Evolutionary conservation across 2,888 invertebrate genomes (phyloP).

Genomic region (Piscicola geometra): DNA sequence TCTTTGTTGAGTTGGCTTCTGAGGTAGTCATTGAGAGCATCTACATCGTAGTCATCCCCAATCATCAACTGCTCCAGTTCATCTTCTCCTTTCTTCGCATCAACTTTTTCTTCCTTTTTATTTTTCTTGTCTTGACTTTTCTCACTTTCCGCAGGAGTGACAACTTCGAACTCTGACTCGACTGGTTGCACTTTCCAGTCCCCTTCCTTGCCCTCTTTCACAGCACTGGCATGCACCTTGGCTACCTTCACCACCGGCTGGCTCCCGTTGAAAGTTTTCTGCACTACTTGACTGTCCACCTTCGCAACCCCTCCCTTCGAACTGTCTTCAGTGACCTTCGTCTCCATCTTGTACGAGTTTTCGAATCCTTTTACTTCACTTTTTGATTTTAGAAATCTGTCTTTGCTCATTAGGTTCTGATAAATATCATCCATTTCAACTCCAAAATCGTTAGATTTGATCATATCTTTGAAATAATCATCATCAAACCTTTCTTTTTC

Average conservation of each 20-base stretch:
- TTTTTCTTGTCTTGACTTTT: neutral
- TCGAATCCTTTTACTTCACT: neutral
- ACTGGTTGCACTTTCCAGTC: conserved; percentile 25
- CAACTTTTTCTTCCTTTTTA: neutral
- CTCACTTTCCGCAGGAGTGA: neutral
- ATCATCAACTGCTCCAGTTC: conserved; percentile 2
- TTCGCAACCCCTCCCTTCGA: neutral
- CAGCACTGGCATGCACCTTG: conserved; percentile 21
- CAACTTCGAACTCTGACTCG: neutral
- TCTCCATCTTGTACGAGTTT: neutral
- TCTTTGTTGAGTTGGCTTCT: neutral
- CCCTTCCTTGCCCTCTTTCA: conserved; percentile 4
- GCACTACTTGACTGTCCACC: neutral
- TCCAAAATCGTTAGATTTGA: too few species aligned
- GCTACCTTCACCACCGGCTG: conserved; percentile 23
- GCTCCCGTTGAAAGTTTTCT: conserved; percentile 22
- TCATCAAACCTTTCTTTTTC: neutral
- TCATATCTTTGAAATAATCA: neutral
- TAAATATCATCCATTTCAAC: neutral
- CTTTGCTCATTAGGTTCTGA: neutral
- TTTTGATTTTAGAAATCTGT: neutral
- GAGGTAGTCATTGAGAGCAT: neutral
- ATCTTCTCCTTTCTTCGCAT: neutral
- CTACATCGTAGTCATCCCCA: neutral
- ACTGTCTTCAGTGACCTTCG: neutral